Evolutionary conservation across 2,888 invertebrate genomes (phyloP), one percentile per base, ranked within the genome.

Genomic region (Sinodicranocentrus sp.): DNA sequence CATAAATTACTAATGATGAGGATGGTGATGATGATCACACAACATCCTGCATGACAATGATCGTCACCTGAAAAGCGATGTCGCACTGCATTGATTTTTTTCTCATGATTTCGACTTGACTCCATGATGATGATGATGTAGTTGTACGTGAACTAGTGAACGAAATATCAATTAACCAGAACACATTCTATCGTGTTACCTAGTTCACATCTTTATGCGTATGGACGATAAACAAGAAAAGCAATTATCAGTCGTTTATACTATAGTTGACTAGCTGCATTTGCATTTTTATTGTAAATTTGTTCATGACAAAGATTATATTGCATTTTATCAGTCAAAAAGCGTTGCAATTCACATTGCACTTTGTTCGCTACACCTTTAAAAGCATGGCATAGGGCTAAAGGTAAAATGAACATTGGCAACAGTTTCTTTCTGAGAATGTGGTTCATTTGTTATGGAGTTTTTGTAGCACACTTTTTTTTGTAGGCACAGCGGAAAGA

Each of bases 91-190:
- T 10, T n/a, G 2, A 26, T 67, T 52, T 52, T 70, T 54, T 72
- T 59, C 59, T 72, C 61, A 72, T 39, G 59, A 59, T 61, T 73
- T 48, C 59, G 63, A 44, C 48, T 63, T 57, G 25, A 65, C 54
- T 52, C 75, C 61, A 72, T 44, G 25, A 57, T 23, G 57, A 13
- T 23, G 52, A n/a, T 52, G n/a, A n/a, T n/a, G n/a, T 17, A n/a
- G 75, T 25, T 76, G 76, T 65, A 78, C 70, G 70, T 78, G 70
- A 78, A 78, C 77, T 71, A 78, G 71, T 71, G 63, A 71, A 63
- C 65, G 71, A 79, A 65, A 65, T 65, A 79, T 70, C 79, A 79
- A 79, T 79, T 79, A 79, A 71, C n/a, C 54, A 54, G 71, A 71
- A 44, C 79, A 65, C 2, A 71, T 19, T 26, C 15, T 19, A 43